Conservation (phyloP, 1,140 invertebrate species). For the Danaus melanippus region DNA sequence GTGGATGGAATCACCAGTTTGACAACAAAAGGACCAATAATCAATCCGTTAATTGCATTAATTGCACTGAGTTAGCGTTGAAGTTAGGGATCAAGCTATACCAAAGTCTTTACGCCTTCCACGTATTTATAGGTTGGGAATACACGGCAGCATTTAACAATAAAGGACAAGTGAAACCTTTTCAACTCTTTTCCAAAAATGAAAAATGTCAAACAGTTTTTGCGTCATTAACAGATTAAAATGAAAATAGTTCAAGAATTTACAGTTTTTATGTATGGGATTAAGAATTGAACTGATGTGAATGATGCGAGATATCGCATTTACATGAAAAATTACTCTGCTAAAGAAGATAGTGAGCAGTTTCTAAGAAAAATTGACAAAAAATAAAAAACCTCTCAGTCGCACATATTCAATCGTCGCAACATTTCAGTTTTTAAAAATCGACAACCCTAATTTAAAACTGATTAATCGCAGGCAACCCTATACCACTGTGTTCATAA, state of each 20-base stretch:
- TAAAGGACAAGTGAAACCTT: conserved; percentile 45
- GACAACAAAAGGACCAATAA: conserved; percentile 23
- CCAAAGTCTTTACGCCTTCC: conserved; percentile 29
- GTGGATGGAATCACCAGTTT: conserved; percentile 34
- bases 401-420: too few relatives aligned
- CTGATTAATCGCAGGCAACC: too few relatives aligned
- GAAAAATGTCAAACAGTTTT: conserved; percentile 38
- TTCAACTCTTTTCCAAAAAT: conserved; percentile 36
- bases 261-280: conserved; percentile 31
- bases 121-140: conserved; percentile 45
- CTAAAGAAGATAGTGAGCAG: conserved; percentile 25
- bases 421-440: too few relatives aligned
- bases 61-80: conserved; percentile 32
- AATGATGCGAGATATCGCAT: conserved; percentile 31
- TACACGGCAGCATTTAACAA: conserved; percentile 43
- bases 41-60: conserved; percentile 31
- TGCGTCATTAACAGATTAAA: conserved; percentile 40
- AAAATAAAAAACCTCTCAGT: too few relatives aligned
- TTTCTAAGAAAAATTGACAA: conserved; percentile 20
- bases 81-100: conserved; percentile 34
- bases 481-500: too few relatives aligned
- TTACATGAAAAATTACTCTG: conserved; percentile 27
- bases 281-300: conserved; percentile 28
- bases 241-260: conserved; percentile 27
- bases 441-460: too few relatives aligned